Evolutionary conservation across 2,113 vertebrate genomes (phyloP), one percentile per base, ranked within the genome.

Genomic region (Anser brachyrhynchus): DNA sequence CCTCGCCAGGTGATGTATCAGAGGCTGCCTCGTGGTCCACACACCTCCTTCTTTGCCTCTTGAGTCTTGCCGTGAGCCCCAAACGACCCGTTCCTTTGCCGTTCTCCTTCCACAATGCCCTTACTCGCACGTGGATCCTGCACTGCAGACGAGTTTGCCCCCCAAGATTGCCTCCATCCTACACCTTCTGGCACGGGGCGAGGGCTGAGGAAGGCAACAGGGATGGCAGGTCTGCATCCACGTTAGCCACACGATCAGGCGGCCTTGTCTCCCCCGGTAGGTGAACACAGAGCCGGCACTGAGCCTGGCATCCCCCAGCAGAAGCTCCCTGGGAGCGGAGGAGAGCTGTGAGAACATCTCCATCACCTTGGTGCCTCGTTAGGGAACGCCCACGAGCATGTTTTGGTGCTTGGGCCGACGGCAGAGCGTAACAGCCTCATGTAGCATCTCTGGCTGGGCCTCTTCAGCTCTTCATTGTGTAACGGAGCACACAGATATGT

Each of bases 261-360:
- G 88, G 59, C 52, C 52, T 76, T 74, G 13, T 39, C 21, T 23
- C 22, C 28, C 73, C 33, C 17, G 21, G 54, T 6, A 19, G 35
- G 31, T 17, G 25, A 39, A 8, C 11, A 33, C 0, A 49, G 62
- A 95, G 13, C 9, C 71, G 23, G 39, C 4, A 5, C 79, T 35
- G 20, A 28, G 11, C 52, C 1, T 1, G 59, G 28, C n/a, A 43
- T 25, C 7, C 0, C 0, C 1, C 25, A 29, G 62, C 15, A 6
- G 23, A 54, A 61, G 39, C 67, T 65, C 18, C 52, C 46, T 39
- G 71, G 59, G 21, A 52, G 31, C 4, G 12, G 44, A 70, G 35
- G 28, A 37, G 61, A 69, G 51, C 43, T n/a, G 41, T 9, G n/a
- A 67, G 51, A 92, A n/a, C 44, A 54, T 39, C 65, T 86, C 49